Base-by-base conservation (phyloP, 2,113 vertebrate genomes). In the Loxodonta africana region DNA sequence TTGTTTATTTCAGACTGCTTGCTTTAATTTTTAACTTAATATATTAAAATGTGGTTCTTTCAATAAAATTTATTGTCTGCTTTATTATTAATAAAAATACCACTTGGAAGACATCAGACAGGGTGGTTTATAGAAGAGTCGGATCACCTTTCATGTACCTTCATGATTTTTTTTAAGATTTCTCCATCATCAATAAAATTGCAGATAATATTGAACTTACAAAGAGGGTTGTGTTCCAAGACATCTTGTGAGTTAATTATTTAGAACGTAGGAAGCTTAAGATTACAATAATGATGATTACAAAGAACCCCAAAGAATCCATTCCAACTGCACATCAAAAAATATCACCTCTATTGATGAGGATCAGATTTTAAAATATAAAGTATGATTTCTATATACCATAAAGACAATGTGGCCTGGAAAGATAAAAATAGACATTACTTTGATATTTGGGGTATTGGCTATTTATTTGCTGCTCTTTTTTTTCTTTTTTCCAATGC, bases 11-110 rank as follows among this genome's bases (percentile, higher is more conserved):
- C 17, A 90, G 53, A 88, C 44, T 5, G 2, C 30, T n/a, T 44
- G 6, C 2, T 71, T 83, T 57, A 65, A 82, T 67, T 65, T 96
- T 84, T 74, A 91, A 86, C 62, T 93, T 74, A 78, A 60, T 21
- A 67, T 33, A 51, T 37, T 46, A 41, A 0, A 33, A 14, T 83
- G 62, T 87, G n/a, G 5, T 60, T 67, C 21, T 57, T 73, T 74
- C 18, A 51, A 67, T 88, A 51, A 69, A 94, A 90, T 15, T 18
- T 28, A 81, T 67, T 57, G 3, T 2, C 20, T 83, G 17, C 2
- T 87, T 93, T 73, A 82, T 63, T 83, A 77, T 46, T 90, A 69
- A 82, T 65, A 57, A 87, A 95, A 89, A 21, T n/a, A 65, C 73
- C 6, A 83, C 80, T 9, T 37, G 65, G 17, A 60, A 63, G 37